Evolutionary conservation across 2,888 invertebrate species (phyloP).

Genomic region (Erannis defoliaria): DNA sequence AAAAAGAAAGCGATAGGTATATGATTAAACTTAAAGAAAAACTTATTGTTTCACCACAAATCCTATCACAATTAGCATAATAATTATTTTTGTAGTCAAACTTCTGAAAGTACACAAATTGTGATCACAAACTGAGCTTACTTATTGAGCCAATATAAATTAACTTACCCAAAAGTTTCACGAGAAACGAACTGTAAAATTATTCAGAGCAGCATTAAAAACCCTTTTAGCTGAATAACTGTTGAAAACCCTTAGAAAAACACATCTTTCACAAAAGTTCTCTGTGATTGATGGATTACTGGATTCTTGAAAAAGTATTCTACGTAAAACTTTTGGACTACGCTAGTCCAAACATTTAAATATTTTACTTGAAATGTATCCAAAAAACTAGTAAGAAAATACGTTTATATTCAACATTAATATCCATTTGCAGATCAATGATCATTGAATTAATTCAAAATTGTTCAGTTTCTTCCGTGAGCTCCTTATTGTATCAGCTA

Average conservation of each 20-base stretch:
- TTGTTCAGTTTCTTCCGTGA: no score
- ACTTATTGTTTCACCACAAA: no score
- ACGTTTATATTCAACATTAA: no score
- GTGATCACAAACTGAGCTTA: slow-evolving; percentile 7
- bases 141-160: slow-evolving; percentile 8
- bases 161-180: slow-evolving; percentile 13
- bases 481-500: no score
- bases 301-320: slow-evolving; percentile 32
- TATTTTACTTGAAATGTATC: slow-evolving; percentile 11
- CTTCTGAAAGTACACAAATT: slow-evolving; percentile 3
- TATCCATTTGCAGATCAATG: no score
- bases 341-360: slow-evolving; percentile 3
- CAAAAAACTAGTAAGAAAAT: no score
- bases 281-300: slow-evolving; percentile 43
- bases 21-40: no score
- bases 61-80: no score
- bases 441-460: no score
- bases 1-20: no score
- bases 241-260: slow-evolving; percentile 33
- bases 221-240: slow-evolving; percentile 26
- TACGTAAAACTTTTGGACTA: slow-evolving; percentile 17
- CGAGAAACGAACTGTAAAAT: slow-evolving; percentile 26
- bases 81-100: background rate
- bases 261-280: slow-evolving; percentile 36
- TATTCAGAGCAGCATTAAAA: slow-evolving; percentile 36